Base-by-base conservation (phyloP, 2,888 invertebrate species). In the Anthophora plumipes region DNA sequence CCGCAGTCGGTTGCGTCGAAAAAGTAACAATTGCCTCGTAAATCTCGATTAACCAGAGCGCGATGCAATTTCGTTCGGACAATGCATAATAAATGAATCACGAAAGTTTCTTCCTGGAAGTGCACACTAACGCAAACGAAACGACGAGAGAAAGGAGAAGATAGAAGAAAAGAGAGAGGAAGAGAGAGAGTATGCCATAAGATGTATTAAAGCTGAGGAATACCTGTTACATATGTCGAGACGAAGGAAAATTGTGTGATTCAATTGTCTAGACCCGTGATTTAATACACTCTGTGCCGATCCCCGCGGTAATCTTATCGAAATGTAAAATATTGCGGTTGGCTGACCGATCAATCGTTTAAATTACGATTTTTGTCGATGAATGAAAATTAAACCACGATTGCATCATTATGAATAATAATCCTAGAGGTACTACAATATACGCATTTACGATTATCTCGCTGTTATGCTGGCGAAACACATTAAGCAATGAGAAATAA, bases 1-100 rank as follows among this genome's bases (percentile, higher is more conserved):
- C 37, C 1, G 17, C 55, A 25, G 43, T 55, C 55, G 52, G n/a
- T 22, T 25, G 59, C 43, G 22, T 41, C 57, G 20, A 66, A 17
- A 25, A 59, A 55, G 74, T 54, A 76, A 75, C 74, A 75, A 79
- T 77, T 77, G 77, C 17, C 66, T 73, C 69, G 64, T 78, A 71
- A 82, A 71, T 75, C 74, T 63, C 61, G 74, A 76, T 76, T 72
- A 72, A 76, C 46, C 48, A 68, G 57, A 25, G 39, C 20, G 76
- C 75, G 70, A 83, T 83, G 79, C 78, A 79, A 85, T 85, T 82
- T 83, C 70, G 80, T 61, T 48, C 59, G 59, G 50, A 31, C 67
- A 57, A 77, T 73, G 77, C 71, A 71, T 68, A 57, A 68, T 22
- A 76, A 82, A 82, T 60, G 71, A 84, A 77, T 81, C 66, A 79